Conservation (phyloP, 2,888 invertebrate genomes). For the Eilema caniola region DNA sequence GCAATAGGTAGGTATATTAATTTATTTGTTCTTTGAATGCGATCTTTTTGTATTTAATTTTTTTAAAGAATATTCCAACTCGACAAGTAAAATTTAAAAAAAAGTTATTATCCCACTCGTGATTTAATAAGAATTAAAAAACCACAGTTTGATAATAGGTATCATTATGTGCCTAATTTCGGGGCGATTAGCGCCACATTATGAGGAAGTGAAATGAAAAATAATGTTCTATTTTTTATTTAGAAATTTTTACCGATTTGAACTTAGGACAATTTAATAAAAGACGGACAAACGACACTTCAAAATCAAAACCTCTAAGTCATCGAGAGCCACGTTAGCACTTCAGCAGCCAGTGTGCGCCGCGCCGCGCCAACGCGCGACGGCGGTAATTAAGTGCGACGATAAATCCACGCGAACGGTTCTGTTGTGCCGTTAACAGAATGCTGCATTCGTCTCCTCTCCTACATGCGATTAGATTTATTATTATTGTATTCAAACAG, state of each 20-base stretch:
- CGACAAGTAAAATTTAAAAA: too few relatives aligned
- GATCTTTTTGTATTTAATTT: too few relatives aligned
- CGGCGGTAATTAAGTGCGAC: slow-evolving; percentile 54
- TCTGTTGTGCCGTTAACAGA: slow-evolving; percentile 21
- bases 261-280: background rate
- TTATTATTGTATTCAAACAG: slow-evolving; percentile 35
- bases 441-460: slow-evolving; percentile 15
- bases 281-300: background rate
- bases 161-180: too few relatives aligned
- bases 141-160: too few relatives aligned
- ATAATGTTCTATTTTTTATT: background rate
- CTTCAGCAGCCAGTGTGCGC: background rate
- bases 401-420: slow-evolving; percentile 52
- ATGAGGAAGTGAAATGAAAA: too few relatives aligned
- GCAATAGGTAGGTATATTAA: too few relatives aligned
- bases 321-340: background rate
- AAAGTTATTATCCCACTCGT: too few relatives aligned
- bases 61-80: too few relatives aligned
- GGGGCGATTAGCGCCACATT: too few relatives aligned
- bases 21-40: too few relatives aligned
- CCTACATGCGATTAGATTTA: slow-evolving; percentile 32
- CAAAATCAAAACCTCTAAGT: background rate
- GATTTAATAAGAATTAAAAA: too few relatives aligned
- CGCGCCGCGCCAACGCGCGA: slow-evolving; percentile 16
- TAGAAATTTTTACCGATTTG: background rate